These are phyloP conservation scores for Heliocidaris tuberculata DNA, from an alignment of 35 echinoderm and acorn worm genomes.

Conservation along the genomic window DNA sequence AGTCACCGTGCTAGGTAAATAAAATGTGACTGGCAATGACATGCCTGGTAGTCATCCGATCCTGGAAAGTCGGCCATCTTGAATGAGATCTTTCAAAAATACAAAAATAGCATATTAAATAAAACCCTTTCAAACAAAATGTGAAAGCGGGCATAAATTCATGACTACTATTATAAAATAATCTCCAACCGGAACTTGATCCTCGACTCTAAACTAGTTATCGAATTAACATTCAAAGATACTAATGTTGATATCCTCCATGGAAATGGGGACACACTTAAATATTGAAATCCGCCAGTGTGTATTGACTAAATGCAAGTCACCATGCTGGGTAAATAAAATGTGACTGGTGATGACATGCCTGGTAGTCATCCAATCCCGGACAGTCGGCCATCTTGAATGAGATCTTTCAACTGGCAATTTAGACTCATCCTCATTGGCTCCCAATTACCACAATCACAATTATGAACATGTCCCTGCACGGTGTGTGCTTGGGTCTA, in stretches of 20 bases:
- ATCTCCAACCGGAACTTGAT: neutral
- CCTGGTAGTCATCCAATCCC: neutral
- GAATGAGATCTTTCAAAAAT: no score
- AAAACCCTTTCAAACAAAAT: no score
- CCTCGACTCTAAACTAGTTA: neutral
- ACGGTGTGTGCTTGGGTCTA: neutral
- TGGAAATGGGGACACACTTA: neutral
- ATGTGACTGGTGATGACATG: neutral
- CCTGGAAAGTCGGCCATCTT: no score
- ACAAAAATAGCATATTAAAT: no score
- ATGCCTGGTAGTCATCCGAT: no score
- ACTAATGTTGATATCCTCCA: neutral
- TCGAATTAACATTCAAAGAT: neutral
- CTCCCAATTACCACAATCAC: conserved; percentile 9
- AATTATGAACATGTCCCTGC: neutral
- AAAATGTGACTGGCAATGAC: no score
- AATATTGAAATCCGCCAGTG: neutral
- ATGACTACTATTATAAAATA: neutral
- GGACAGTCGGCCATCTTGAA: neutral
- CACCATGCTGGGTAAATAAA: neutral
- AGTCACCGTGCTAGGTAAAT: no score
- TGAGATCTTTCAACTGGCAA: conserved; percentile 30
- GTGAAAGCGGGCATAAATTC: neutral
- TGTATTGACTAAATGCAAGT: neutral
- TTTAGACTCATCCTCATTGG: conserved; percentile 22